Evolutionary conservation across 92 coral and sea anemone genomes (phyloP).

Genomic region (Ricordea florida): DNA sequence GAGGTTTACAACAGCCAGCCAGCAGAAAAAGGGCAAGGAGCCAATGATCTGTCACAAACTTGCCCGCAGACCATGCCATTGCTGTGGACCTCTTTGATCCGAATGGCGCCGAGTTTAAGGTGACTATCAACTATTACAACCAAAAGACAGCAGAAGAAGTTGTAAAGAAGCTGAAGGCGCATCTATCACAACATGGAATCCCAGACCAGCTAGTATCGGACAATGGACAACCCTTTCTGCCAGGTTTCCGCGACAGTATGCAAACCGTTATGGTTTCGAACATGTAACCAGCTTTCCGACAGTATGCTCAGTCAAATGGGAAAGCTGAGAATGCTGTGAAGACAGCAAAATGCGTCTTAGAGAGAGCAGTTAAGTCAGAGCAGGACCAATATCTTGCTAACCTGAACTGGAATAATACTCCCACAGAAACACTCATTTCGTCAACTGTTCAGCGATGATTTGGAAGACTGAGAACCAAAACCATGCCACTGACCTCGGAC

Average conservation of each 20-base stretch:
- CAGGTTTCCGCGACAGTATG: conserved; percentile 35
- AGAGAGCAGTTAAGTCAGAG: conserved; percentile 30
- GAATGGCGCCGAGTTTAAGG: conserved; percentile 34
- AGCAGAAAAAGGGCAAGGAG: conserved; percentile 15
- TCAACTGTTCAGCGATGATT: no score
- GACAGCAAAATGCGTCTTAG: conserved; percentile 47
- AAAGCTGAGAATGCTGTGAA: conserved; percentile 66
- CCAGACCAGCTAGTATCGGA: conserved; percentile 64
- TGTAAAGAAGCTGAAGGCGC: conserved; percentile 46
- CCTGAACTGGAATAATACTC: conserved; percentile 65
- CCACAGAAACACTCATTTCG: conserved; percentile 26
- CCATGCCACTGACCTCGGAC: no score
- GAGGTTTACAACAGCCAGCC: conserved; percentile 3
- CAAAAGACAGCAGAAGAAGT: conserved; percentile 56
- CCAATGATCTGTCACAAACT: conserved; percentile 56
- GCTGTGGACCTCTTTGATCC: conserved; percentile 62
- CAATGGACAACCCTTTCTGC: conserved; percentile 59
- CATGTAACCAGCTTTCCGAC: conserved; percentile 59
- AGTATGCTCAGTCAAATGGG: conserved; percentile 57
- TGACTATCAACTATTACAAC: conserved; percentile 60
- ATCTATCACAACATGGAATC: conserved; percentile 30
- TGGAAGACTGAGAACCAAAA: no score
- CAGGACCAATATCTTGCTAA: conserved; percentile 60
- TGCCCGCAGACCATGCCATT: conserved; percentile 62
- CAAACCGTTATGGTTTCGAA: conserved; percentile 49